Conservation (phyloP, 1,140 invertebrate species). For the Heliconius nattereri region DNA sequence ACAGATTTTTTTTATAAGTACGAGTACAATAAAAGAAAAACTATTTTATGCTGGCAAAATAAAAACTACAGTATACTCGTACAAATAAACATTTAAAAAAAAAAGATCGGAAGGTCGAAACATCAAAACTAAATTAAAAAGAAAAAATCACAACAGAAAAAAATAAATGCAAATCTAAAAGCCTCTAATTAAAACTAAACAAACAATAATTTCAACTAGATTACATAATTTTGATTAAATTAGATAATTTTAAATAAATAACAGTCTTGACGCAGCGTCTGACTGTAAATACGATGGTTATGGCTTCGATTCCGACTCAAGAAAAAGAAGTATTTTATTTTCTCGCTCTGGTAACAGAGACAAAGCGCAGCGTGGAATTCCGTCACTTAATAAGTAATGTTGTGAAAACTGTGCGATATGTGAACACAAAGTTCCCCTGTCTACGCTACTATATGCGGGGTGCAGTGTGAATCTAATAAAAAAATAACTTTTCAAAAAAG, state of each 20-base stretch:
- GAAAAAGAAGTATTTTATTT: background rate
- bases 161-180: background rate
- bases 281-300: too few species aligned
- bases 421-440: too few species aligned
- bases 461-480: too few species aligned
- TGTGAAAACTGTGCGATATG: too few species aligned
- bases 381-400: too few species aligned
- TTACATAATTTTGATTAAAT: background rate
- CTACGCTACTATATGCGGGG: too few species aligned
- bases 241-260: background rate
- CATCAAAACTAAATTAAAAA: conserved; percentile 2
- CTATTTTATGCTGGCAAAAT: background rate
- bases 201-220: background rate
- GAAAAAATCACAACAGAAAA: background rate
- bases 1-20: background rate
- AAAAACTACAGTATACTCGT: background rate
- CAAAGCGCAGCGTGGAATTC: too few species aligned
- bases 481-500: background rate
- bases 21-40: background rate
- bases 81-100: background rate
- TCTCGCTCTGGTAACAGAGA: too few species aligned
- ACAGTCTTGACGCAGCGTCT: too few species aligned
- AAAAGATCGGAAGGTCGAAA: background rate
- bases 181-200: background rate
- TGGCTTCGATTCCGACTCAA: too few species aligned